Percentiles rank a stretch among this genome's conserved stretches.
Evolutionary conservation across 1,140 invertebrate genomes (phyloP).

Genomic region (Pemphigus obesinymphae): DNA sequence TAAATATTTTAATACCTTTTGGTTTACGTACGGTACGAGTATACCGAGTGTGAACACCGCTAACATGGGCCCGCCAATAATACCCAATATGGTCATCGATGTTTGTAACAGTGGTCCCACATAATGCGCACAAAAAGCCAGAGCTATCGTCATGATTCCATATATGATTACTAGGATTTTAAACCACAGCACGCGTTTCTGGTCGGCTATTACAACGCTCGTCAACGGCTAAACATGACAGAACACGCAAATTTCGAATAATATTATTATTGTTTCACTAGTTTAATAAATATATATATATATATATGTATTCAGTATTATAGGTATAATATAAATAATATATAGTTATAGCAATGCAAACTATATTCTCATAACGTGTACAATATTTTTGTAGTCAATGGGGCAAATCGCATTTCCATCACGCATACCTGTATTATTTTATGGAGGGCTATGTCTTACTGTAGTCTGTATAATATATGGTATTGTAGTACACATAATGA

Average conservation of each 20-base stretch:
- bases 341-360: too few relatives aligned
- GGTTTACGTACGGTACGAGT: conserved; percentile 60
- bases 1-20: too few relatives aligned
- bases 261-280: neutral
- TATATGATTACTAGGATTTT: conserved; percentile 64
- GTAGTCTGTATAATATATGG: too few relatives aligned
- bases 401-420: too few relatives aligned
- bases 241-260: neutral
- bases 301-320: too few relatives aligned
- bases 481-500: too few relatives aligned
- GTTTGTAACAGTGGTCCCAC: conserved; percentile 70
- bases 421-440: too few relatives aligned
- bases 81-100: conserved; percentile 71
- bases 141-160: conserved; percentile 63
- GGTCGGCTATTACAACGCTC: neutral
- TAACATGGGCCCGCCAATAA: conserved; percentile 73
- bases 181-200: conserved; percentile 49
- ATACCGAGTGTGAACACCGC: conserved; percentile 75
- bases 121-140: conserved; percentile 69
- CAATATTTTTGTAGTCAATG: too few relatives aligned
- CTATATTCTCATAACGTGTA: too few relatives aligned
- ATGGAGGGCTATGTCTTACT: too few relatives aligned
- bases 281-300: neutral
- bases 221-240: neutral
- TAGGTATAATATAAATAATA: too few relatives aligned